These are phyloP conservation scores for Hydriomena furcata DNA, from an alignment of 2,888 invertebrate species.

Conservation along the genomic window DNA sequence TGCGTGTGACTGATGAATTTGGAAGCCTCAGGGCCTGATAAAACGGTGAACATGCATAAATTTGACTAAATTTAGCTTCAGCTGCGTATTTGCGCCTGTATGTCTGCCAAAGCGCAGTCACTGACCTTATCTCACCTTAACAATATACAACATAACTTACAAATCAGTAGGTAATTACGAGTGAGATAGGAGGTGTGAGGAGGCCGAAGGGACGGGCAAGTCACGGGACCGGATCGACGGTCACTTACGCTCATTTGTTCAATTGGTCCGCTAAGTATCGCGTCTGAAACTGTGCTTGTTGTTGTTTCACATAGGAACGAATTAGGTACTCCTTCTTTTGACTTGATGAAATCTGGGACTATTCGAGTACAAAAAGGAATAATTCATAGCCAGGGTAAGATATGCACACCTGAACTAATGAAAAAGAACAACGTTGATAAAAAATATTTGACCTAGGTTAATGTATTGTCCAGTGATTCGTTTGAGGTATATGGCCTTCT, in stretches of 20 bases:
- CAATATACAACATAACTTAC: background rate
- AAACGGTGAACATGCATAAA: conserved; percentile 3
- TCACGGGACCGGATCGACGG: conserved; percentile 74
- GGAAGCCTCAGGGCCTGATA: conserved; percentile 22
- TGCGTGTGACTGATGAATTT: conserved; percentile 50
- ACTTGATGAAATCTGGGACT: too few relatives aligned
- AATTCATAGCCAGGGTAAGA: too few relatives aligned
- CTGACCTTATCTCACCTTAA: conserved; percentile 12
- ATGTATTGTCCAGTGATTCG: too few relatives aligned
- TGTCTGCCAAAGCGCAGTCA: conserved; percentile 23
- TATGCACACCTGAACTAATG: too few relatives aligned
- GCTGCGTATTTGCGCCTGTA: conserved; percentile 21
- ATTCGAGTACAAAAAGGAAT: too few relatives aligned
- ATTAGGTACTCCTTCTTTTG: too few relatives aligned
- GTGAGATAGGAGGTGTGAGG: conserved; percentile 43
- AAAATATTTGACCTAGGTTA: too few relatives aligned
- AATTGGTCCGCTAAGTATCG: conserved; percentile 71
- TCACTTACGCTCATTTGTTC: conserved; percentile 75
- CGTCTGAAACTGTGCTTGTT: conserved; percentile 55
- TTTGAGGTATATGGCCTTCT: too few relatives aligned
- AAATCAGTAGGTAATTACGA: conserved; percentile 3
- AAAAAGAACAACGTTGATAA: too few relatives aligned
- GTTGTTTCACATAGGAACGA: conserved; percentile 60
- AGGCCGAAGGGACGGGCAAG: conserved; percentile 50
- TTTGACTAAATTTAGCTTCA: conserved; percentile 14